These are phyloP conservation scores for Semnornis frantzii DNA, from an alignment of 2,113 vertebrate species.

Conservation along the genomic window DNA sequence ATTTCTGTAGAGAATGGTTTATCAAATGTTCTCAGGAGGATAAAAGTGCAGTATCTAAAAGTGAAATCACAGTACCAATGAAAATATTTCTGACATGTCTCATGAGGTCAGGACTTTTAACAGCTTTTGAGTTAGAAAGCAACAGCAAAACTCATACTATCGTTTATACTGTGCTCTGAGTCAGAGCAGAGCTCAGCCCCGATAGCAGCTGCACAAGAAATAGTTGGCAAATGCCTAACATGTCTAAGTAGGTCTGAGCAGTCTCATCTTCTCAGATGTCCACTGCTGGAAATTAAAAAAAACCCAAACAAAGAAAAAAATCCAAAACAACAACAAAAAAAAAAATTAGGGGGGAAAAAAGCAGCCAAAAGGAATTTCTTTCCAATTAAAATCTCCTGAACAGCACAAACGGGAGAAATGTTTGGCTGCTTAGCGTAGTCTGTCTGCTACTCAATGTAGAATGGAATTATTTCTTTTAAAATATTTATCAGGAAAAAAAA, in stretches of 20 bases:
- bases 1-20: background rate
- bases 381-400: background rate
- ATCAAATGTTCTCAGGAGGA: background rate
- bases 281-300: background rate
- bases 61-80: background rate
- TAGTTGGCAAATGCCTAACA: constrained; percentile 42
- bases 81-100: background rate
- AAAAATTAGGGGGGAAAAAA: too few relatives aligned
- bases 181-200: background rate
- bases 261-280: background rate
- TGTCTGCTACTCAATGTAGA: background rate
- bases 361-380: background rate
- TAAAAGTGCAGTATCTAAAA: background rate
- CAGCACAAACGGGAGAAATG: background rate
- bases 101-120: background rate
- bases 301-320: background rate
- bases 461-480: background rate
- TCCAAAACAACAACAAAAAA: too few relatives aligned
- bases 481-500: background rate
- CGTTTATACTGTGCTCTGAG: background rate
- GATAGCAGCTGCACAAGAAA: constrained; percentile 56
- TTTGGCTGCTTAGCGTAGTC: background rate
- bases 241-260: background rate
- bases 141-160: constrained; percentile 3
- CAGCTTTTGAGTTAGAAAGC: background rate